Evolutionary conservation across 2,797 vertebrate species (phyloP).

Genomic region (Melanotaenia nigrans): DNA sequence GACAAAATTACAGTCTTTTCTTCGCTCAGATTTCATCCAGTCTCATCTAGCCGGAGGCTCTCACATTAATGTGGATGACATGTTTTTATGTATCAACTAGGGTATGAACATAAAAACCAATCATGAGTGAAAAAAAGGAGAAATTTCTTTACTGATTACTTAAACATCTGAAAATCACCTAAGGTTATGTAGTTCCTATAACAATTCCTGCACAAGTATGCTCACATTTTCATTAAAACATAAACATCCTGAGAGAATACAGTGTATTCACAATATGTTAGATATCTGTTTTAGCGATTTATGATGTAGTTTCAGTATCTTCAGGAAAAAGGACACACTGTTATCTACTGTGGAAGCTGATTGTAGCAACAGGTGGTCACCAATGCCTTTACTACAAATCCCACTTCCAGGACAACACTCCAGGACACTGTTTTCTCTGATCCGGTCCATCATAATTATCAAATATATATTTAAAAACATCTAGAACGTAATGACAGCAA

Average conservation of each 20-base stretch:
- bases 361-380: not conserved
- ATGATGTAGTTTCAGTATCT: not conserved
- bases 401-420: not conserved
- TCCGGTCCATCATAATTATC: no score
- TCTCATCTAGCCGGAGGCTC: not conserved
- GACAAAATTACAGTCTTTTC: constrained; percentile 56
- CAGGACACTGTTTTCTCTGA: not conserved
- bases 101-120: not conserved
- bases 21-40: not conserved
- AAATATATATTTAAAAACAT: no score
- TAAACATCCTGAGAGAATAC: no score
- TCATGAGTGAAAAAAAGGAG: not conserved
- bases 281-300: not conserved
- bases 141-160: not conserved
- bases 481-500: not conserved
- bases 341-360: not conserved
- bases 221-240: no score
- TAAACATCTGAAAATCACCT: not conserved
- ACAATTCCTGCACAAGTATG: not conserved
- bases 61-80: not conserved
- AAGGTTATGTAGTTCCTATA: not conserved
- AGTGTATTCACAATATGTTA: not conserved
- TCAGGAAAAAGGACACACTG: not conserved
- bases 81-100: not conserved
- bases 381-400: not conserved